Percentiles rank a stretch among this genome's conserved stretches.
phyloP scores from a whole-genome alignment of 37 sponge, comb jelly and placozoan genomes.

The Mnemiopsis leidyi region DNA sequence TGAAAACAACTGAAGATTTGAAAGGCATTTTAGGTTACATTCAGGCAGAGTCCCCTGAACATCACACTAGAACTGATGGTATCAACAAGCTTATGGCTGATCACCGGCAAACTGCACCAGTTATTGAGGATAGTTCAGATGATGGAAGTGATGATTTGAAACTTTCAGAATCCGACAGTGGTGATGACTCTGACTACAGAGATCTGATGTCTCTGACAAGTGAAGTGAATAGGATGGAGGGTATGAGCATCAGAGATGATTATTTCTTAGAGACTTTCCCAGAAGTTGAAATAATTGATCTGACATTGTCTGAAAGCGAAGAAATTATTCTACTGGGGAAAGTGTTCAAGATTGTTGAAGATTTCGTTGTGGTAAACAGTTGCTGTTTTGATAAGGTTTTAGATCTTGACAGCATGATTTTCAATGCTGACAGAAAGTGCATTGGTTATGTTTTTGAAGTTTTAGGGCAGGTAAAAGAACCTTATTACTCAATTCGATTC shows the following conservation, averaged over 20 bases:
- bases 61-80: neutral
- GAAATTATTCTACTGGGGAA: neutral
- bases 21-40: neutral
- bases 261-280: neutral
- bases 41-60: neutral
- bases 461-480: slow-evolving; percentile 18
- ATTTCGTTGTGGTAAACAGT: slow-evolving; percentile 52
- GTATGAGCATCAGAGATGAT: neutral
- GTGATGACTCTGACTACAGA: neutral
- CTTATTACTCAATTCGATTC: slow-evolving; percentile 35
- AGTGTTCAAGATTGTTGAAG: slow-evolving; percentile 29
- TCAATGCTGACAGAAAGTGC: slow-evolving; percentile 3
- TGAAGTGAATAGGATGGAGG: neutral
- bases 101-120: neutral
- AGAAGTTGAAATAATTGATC: slow-evolving; percentile 32
- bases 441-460: slow-evolving; percentile 47
- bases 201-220: neutral
- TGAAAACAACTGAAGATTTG: neutral
- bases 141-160: neutral
- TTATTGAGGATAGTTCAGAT: neutral
- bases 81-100: neutral
- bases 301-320: neutral
- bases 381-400: neutral
- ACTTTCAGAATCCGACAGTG: neutral
- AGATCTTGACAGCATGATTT: slow-evolving; percentile 54